Conservation (phyloP, 1,140 invertebrate genomes). For the Leptoteleia sp. region DNA sequence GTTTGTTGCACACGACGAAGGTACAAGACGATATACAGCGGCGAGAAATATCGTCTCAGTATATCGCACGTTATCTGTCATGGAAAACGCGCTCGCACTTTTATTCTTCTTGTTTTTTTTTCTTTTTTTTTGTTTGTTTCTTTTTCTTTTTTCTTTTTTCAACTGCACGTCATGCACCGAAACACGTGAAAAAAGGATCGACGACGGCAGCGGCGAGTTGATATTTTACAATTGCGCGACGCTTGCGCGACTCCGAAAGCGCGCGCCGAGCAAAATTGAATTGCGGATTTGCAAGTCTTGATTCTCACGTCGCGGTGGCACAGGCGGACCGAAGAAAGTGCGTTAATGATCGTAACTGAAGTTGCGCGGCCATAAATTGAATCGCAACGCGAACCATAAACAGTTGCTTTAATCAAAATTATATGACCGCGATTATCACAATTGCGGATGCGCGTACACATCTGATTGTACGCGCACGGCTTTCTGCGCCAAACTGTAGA, state of each 20-base stretch:
- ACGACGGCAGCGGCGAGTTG: constrained; percentile 8
- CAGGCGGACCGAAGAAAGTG: constrained; percentile 12
- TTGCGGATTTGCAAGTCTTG: constrained; percentile 19
- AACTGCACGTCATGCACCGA: constrained; percentile 32
- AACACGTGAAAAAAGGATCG: constrained; percentile 36
- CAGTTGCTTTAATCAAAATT: constrained; percentile 6
- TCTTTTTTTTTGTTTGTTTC: no score
- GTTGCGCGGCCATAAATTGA: constrained; percentile 19
- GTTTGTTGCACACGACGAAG: no score
- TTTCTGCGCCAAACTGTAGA: constrained; percentile 1
- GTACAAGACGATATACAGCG: no score
- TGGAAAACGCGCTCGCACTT: constrained; percentile 13
- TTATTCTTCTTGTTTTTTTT: no score
- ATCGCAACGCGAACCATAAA: constrained; percentile 10
- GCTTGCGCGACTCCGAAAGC: constrained; percentile 50
- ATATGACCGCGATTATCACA: constrained; percentile 26
- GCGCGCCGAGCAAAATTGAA: constrained; percentile 27
- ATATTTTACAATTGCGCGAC: constrained; percentile 35
- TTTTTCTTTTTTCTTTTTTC: no score
- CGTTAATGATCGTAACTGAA: constrained; percentile 34
- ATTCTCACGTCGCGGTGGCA: constrained; percentile 20
- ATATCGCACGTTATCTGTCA: constrained; percentile 5
- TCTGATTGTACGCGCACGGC: constrained; percentile 13
- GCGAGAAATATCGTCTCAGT: background rate
- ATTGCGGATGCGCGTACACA: constrained; percentile 29